Evolutionary conservation across 2,797 vertebrate species (phyloP), one percentile per base, ranked within the genome.

Genomic region (Oryzias dopingdopingensis): DNA sequence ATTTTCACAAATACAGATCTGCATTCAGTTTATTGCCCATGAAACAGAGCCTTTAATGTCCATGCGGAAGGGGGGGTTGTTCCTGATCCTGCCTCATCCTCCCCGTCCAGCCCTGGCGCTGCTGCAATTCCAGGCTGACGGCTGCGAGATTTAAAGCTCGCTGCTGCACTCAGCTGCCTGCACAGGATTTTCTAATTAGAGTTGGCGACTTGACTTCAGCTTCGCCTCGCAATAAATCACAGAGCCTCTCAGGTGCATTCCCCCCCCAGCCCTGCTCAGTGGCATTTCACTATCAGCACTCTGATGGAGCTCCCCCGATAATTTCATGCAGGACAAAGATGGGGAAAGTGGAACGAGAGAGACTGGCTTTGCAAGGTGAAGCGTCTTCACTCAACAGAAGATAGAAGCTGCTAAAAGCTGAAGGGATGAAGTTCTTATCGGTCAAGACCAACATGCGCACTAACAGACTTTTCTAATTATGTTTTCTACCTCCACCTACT

Each of bases 151-250:
- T 89, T 91, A 90, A 84, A 64, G 72, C 72, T 74, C 55, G 58
- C 80, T 85, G 89, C 87, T 79, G 87, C 88, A 78, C 82, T 85
- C 85, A 73, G 85, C 81, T 89, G 89, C 88, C 85, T 90, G 77
- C 80, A 81, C 88, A 82, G 83, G 88, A 86, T 90, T 92, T 92
- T 91, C 86, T 91, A 92, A 92, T 92, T 92, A 91, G 91, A 91
- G 89, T 76, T 81, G 85, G 86, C 72, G 82, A 84, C 88, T 87
- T 72, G 86, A 86, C 88, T 89, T 77, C 80, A 65, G 87, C 85
- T 83, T 77, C 61, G 80, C 70, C 72, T 72, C 47, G 90, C 86
- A 90, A 91, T 92, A 92, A 91, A 92, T 92, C 89, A 91, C 79
- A 4, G 42, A 61, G 73, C 67, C 86, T 90, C 90, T 91, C 91